Conservation (phyloP, 2,113 vertebrate species). For the Serilophus lunatus region DNA sequence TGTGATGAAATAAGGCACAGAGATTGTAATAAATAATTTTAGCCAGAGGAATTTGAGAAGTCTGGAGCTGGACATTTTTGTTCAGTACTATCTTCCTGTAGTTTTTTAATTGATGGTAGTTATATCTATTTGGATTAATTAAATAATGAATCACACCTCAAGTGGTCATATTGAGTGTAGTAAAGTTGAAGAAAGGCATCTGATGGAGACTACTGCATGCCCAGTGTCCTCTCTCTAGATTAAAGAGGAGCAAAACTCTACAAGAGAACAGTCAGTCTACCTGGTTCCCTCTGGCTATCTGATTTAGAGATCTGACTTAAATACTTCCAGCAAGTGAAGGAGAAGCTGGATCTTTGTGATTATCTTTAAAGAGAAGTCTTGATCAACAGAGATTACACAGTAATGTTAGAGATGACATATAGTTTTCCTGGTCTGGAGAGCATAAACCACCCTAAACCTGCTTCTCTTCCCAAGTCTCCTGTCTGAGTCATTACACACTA, state of each 20-base stretch:
- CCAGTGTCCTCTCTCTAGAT: neutral
- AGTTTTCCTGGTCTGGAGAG: neutral
- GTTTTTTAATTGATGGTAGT: neutral
- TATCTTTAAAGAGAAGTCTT: neutral
- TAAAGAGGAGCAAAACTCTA: neutral
- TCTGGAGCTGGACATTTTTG: neutral
- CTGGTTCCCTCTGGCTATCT: neutral
- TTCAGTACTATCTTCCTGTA: neutral
- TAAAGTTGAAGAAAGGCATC: neutral
- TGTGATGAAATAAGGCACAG: neutral
- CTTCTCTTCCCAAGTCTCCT: neutral
- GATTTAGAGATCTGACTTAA: neutral
- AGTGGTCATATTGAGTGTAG: neutral
- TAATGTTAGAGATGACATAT: neutral
- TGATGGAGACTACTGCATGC: neutral
- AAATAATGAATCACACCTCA: neutral
- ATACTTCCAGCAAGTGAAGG: neutral
- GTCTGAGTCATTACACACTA: neutral
- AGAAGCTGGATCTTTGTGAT: neutral
- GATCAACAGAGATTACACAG: neutral
- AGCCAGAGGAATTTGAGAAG: neutral
- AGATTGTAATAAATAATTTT: neutral
- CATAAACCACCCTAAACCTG: neutral
- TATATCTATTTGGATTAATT: neutral
- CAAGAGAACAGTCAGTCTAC: neutral